Evolutionary conservation across 2,797 vertebrate genomes (phyloP), one percentile per base, ranked within the genome.

Genomic region (Cryptoprocta ferox): DNA sequence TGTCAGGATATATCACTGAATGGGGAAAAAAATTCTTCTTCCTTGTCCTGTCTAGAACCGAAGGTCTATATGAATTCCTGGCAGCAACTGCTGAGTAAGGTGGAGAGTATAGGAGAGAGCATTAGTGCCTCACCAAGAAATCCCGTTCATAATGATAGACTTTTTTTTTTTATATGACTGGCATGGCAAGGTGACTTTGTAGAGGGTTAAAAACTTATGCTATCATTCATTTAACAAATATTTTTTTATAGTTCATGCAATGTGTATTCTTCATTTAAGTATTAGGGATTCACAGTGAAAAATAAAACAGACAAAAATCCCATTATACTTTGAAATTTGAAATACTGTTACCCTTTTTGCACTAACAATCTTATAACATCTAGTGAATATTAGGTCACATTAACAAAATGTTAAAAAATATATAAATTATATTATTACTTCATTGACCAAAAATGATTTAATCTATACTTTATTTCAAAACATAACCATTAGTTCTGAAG

Each of bases 341-440:
- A 26, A 30, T 6, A 35, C 5, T 19, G 0, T 86, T 14, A 65
- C 35, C 50, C 4, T 42, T 56, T 90, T 48, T 80, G 10, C 75
- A 75, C 24, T 53, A 32, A 89, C 1, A 70, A n/a, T 61, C 42
- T 63, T 76, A 2, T 50, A 1, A 85, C 50, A 4, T 24, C 30
- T 82, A 13, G 32, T 76, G 9, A 89, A 68, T 81, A 92, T 68
- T 83, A 63, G 32, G 37, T 87, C 48, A 76, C 3, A 78, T 53
- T 91, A 94, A 87, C 13, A 92, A 93, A 84, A 95, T 35, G 12
- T n/a, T 63, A 87, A 84, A 42, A 68, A 82, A 48, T 37, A 48
- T 37, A 70, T 35, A 75, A 78, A 66, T 84, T 90, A 18, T 45
- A 68, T 63, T 89, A 53, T 66, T 75, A 84, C 12, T 4, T 71